Conservation (phyloP, 2,888 invertebrate genomes). For the Cataglyphis rosenhaueri region DNA sequence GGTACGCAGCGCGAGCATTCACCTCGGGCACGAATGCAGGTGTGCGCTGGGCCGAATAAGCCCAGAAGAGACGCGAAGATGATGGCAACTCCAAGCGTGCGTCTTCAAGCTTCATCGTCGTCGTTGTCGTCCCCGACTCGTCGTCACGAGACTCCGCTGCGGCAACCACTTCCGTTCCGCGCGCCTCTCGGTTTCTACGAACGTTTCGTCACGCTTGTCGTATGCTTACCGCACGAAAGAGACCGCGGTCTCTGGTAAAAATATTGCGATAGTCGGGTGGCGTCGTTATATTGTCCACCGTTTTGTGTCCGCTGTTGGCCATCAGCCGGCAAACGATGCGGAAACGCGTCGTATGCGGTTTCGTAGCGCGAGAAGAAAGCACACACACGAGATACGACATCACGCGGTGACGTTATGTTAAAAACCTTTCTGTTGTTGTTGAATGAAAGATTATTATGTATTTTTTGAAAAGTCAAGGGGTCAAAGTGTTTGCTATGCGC, state of each 20-base stretch:
- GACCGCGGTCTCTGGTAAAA: conserved; percentile 55
- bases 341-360: conserved; percentile 19
- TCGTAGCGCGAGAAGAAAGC: conserved; percentile 2
- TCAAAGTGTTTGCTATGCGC: background rate
- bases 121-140: conserved; percentile 6
- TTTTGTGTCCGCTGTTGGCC: conserved; percentile 8
- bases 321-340: conserved; percentile 15
- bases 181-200: conserved; percentile 41
- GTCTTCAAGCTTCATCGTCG: conserved; percentile 35
- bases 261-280: conserved; percentile 60
- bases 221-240: conserved; percentile 51
- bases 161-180: conserved; percentile 57
- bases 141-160: conserved; percentile 38
- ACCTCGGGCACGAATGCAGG: conserved; percentile 47
- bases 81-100: conserved; percentile 42
- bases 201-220: conserved; percentile 68
- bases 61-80: conserved; percentile 51
- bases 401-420: background rate
- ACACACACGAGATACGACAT: background rate
- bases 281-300: conserved; percentile 40
- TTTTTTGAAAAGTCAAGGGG: background rate
- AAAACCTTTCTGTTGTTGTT: background rate
- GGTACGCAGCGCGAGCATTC: conserved; percentile 41
- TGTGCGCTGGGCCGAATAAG: conserved; percentile 56
- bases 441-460: background rate